A percentile compares a stretch with the other conserved stretches of the same genome.
Evolutionary conservation across 2,888 invertebrate genomes (phyloP).

Genomic region (Camptogramma bilineatum): DNA sequence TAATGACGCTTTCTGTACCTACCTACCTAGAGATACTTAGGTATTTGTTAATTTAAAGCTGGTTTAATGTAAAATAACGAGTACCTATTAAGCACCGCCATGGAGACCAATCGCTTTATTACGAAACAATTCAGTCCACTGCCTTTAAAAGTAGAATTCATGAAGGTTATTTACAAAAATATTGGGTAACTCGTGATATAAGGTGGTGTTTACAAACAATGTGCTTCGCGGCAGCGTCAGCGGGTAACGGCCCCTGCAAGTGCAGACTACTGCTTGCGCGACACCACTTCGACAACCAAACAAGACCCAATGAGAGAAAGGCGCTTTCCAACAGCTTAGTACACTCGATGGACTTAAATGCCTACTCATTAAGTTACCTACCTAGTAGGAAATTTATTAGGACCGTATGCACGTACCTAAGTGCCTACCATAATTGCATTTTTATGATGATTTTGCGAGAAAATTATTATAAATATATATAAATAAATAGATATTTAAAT

Average conservation of each 20-base stretch:
- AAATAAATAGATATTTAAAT: no score
- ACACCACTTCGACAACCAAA: conserved; percentile 26
- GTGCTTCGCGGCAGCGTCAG: conserved; percentile 62
- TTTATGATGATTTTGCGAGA: conserved; percentile 19
- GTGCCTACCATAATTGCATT: conserved; percentile 13
- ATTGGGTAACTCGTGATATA: conserved; percentile 16
- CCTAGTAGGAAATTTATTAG: background rate
- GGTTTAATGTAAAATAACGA: no score
- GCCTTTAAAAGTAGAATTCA: conserved; percentile 8
- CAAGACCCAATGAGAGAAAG: conserved; percentile 69
- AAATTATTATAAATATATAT: no score
- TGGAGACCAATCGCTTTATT: background rate
- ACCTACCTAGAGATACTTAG: background rate
- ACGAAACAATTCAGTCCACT: background rate
- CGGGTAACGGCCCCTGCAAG: conserved; percentile 41
- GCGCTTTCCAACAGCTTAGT: conserved; percentile 73
- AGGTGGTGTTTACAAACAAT: conserved; percentile 70
- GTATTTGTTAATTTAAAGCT: no score
- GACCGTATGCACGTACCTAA: conserved; percentile 1
- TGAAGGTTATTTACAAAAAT: conserved; percentile 27
- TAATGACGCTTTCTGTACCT: no score
- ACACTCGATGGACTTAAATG: conserved; percentile 50
- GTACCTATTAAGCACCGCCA: no score
- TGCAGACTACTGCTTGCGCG: conserved; percentile 1
- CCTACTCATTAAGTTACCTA: conserved; percentile 44